These are phyloP conservation scores for Lycocerus yunnanus DNA, from an alignment of 2,888 invertebrate species.

Conservation along the genomic window DNA sequence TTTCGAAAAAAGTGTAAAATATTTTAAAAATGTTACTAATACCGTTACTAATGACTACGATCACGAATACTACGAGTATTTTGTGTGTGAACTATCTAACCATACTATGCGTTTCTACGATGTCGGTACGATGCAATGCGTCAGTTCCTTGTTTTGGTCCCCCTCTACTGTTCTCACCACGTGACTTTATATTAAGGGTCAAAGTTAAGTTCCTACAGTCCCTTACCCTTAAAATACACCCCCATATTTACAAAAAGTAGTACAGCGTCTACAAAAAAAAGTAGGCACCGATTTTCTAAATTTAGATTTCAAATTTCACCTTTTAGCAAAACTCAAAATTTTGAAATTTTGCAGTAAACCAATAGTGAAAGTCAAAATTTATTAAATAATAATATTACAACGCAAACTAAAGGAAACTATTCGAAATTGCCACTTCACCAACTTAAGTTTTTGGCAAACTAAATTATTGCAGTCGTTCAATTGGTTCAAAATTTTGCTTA, in stretches of 20 bases:
- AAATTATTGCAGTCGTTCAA: not conserved
- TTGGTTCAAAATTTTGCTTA: not conserved
- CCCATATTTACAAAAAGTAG: conserved; percentile 19
- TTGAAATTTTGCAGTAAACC: not conserved
- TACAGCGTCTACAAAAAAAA: conserved; percentile 14
- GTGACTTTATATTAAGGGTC: conserved; percentile 31
- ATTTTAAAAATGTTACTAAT: conserved; percentile 8
- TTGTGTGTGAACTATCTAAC: conserved; percentile 24
- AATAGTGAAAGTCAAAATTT: not conserved
- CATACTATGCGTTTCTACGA: conserved; percentile 9
- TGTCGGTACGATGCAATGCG: conserved; percentile 32
- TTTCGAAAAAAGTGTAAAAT: conserved; percentile 6
- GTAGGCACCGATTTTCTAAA: not conserved
- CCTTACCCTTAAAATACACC: conserved; percentile 24
- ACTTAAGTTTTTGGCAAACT: not conserved
- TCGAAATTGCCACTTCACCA: not conserved
- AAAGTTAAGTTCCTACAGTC: conserved; percentile 15
- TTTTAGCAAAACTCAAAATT: not conserved
- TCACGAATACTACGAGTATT: conserved; percentile 13
- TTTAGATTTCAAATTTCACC: not conserved
- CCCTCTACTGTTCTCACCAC: conserved; percentile 34
- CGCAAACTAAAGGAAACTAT: not conserved
- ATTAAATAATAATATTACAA: not conserved
- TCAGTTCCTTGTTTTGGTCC: conserved; percentile 37
- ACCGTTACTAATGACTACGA: conserved; percentile 16